Conservation (phyloP, 2,113 vertebrate species). For the Ageneiosus marmoratus region DNA sequence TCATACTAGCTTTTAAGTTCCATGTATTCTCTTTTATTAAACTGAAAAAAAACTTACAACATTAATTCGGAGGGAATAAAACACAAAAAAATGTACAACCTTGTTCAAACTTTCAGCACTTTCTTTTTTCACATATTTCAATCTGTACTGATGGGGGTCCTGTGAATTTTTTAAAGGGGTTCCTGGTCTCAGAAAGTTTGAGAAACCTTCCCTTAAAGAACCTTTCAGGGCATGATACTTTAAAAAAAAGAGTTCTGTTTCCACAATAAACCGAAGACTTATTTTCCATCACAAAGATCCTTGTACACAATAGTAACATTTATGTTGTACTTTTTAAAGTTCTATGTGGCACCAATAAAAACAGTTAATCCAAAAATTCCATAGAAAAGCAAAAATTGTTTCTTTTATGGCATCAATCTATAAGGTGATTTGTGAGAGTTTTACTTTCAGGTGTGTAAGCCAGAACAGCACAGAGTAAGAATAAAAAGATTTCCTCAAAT, state of each 20-base stretch:
- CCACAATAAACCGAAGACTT: not conserved
- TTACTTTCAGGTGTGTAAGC: constrained; percentile 48
- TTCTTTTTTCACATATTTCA: no score
- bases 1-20: no score
- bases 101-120: no score
- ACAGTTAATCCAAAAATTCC: not conserved
- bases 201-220: not conserved
- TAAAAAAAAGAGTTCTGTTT: not conserved
- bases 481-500: constrained; percentile 70
- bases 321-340: not conserved
- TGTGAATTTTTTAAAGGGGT: not conserved
- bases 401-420: not conserved
- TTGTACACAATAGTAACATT: not conserved
- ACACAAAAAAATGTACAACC: no score
- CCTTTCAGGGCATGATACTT: not conserved
- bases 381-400: not conserved
- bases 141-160: not conserved
- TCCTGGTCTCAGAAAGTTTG: not conserved
- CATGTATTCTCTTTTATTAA: no score
- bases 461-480: constrained; percentile 66
- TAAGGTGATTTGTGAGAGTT: constrained; percentile 8
- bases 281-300: not conserved
- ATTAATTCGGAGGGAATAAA: no score
- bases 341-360: not conserved
- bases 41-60: no score